Evolutionary conservation across 2,797 vertebrate genomes (phyloP).

Genomic region (Channa striata): DNA sequence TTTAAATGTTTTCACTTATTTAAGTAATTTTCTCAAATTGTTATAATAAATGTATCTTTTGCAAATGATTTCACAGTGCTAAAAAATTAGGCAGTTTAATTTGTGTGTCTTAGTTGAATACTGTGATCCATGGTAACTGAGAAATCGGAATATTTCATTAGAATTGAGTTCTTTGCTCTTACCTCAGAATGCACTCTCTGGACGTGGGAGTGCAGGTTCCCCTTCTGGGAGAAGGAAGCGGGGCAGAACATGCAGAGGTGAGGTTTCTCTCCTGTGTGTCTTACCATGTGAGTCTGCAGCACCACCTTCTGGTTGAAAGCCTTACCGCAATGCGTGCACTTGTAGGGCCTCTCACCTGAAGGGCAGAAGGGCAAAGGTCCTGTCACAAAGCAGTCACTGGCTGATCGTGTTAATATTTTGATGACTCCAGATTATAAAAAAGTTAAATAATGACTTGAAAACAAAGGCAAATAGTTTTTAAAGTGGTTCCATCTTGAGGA

Average conservation of each 20-base stretch:
- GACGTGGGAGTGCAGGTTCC: constrained; percentile 97
- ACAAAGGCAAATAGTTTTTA: not conserved
- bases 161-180: constrained; percentile 42
- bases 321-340: constrained; percentile 94
- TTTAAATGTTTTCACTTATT: not conserved
- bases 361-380: not conserved
- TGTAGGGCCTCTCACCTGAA: constrained; percentile 95
- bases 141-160: not conserved
- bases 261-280: constrained; percentile 97
- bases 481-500: not conserved
- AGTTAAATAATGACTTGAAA: not conserved
- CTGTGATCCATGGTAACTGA: not conserved
- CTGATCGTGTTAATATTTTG: not conserved
- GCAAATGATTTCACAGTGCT: not conserved
- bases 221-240: constrained; percentile 98
- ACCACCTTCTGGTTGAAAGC: constrained; percentile 99
- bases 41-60: not conserved
- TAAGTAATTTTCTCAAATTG: not conserved
- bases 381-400: not conserved
- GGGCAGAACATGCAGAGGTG: constrained; percentile 97
- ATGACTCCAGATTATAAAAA: not conserved
- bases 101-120: not conserved
- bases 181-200: constrained; percentile 99
- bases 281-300: constrained; percentile 98
- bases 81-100: not conserved